Conservation (phyloP, 2,888 invertebrate genomes). For the Xestobium rufovillosum region DNA sequence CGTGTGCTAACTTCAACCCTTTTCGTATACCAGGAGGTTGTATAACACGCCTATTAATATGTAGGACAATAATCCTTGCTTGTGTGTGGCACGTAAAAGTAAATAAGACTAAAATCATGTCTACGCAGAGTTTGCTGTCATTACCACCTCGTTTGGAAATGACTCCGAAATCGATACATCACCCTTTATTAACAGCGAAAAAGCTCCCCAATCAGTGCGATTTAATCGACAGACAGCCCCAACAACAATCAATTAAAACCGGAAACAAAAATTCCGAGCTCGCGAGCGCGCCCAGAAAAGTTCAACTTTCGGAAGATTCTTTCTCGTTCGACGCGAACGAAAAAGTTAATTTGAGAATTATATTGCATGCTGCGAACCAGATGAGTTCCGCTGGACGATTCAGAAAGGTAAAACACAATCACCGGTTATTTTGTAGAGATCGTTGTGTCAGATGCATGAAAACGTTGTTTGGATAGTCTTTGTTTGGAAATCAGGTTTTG, state of each 20-base stretch:
- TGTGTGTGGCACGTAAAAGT: conserved; percentile 4
- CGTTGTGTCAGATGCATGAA: no score
- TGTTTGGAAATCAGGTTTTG: no score
- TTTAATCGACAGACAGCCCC: not conserved
- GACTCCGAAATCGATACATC: conserved; percentile 29
- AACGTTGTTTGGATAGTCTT: no score
- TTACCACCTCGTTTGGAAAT: conserved; percentile 33
- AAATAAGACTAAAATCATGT: conserved; percentile 27
- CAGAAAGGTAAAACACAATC: conserved; percentile 29
- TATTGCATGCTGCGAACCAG: conserved; percentile 35
- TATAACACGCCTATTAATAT: no score
- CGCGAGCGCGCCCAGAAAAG: conserved; percentile 18
- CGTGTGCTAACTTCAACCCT: no score
- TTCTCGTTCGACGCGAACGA: conserved; percentile 31
- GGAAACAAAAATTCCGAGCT: conserved; percentile 6
- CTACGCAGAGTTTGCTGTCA: conserved; percentile 34
- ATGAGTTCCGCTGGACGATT: conserved; percentile 29
- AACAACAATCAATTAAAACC: conserved; percentile 3
- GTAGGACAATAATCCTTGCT: no score
- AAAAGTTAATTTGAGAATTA: conserved; percentile 39
- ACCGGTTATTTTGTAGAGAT: no score
- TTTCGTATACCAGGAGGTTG: no score
- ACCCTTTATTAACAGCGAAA: conserved; percentile 14
- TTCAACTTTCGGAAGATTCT: conserved; percentile 35
- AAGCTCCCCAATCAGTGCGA: conserved; percentile 10